phyloP scores from a whole-genome alignment of 2,888 invertebrate genomes.

The Eurytoma adleriae region DNA sequence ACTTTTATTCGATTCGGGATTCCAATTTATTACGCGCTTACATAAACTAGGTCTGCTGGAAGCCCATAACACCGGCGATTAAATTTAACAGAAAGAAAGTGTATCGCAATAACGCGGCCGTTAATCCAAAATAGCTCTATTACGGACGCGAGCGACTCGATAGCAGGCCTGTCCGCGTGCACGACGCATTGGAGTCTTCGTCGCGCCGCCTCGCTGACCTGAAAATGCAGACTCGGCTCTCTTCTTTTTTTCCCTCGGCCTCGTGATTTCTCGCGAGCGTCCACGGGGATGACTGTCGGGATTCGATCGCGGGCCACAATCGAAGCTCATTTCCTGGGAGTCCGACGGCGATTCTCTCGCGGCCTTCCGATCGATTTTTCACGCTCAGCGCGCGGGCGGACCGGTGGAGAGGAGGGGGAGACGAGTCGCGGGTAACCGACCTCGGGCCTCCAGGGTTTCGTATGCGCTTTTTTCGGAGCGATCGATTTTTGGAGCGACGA shows the following conservation, averaged over 20 bases:
- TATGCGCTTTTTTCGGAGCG: neutral
- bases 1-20: too few relatives aligned
- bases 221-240: conserved; percentile 5
- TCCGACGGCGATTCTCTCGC: too few relatives aligned
- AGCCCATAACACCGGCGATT: too few relatives aligned
- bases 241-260: neutral
- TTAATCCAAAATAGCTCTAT: too few relatives aligned
- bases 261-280: neutral
- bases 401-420: neutral
- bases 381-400: neutral
- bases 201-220: neutral
- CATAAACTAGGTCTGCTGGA: too few relatives aligned
- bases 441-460: neutral
- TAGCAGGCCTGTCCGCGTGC: too few relatives aligned
- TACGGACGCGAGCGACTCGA: too few relatives aligned
- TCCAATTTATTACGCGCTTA: too few relatives aligned
- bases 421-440: neutral
- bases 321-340: conserved; percentile 24
- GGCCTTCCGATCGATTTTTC: conserved; percentile 12
- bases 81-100: too few relatives aligned
- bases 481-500: neutral
- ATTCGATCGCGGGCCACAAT: neutral
- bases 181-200: too few relatives aligned
- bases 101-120: too few relatives aligned
- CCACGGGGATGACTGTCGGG: neutral